Base-by-base conservation (phyloP, 2,113 vertebrate species). In the Menura novaehollandiae region DNA sequence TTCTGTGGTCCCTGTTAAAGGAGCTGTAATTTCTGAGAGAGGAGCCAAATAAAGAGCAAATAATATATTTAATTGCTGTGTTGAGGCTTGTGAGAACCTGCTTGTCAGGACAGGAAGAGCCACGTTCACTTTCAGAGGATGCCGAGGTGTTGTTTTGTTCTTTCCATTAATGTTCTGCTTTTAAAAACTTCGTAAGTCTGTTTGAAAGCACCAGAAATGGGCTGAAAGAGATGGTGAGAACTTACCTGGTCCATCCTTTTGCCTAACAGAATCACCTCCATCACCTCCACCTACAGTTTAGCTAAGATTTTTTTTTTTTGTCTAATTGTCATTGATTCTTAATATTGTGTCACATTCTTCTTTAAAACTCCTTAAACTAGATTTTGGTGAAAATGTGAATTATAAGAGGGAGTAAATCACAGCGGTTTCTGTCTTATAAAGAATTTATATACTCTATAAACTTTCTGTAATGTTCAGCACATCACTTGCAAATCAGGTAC, bases 251-350 rank as follows among this genome's bases (percentile, higher is more conserved):
- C 41, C 19, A 11, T 47, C 41, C 14, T 23, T 88, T 90, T 43
- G 22, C 43, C 18, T 16, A 1, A 64, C 0, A 2, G n/a, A 46
- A 56, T 78, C 27, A 26, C 13, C 5, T 28, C 15, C 15, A 33
- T 43, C 26, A 13, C 39, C 39, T 41, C 9, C 39, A 41, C 39
- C 39, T 41, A 13, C 13, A 56, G 22, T 69, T 55, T 4, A 55
- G 47, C 30, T 14, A 27, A 56, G 49, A 32, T 30, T 37, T 47
- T 55, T 59, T 74, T 47, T 19, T 52, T 30, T 39, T 8, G 14
- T 66, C 7, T 39, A 33, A 43, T 47, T 58, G 15, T 43, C 2
- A 2, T 26, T 72, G 32, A 13, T 64, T 67, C 69, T 63, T 19
- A 62, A 55, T 71, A 35, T 21, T 15, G 3, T 43, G 5, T 84